Evolutionary conservation across 2,113 vertebrate species (phyloP), one percentile per base, ranked within the genome.

Genomic region (Promerops cafer): DNA sequence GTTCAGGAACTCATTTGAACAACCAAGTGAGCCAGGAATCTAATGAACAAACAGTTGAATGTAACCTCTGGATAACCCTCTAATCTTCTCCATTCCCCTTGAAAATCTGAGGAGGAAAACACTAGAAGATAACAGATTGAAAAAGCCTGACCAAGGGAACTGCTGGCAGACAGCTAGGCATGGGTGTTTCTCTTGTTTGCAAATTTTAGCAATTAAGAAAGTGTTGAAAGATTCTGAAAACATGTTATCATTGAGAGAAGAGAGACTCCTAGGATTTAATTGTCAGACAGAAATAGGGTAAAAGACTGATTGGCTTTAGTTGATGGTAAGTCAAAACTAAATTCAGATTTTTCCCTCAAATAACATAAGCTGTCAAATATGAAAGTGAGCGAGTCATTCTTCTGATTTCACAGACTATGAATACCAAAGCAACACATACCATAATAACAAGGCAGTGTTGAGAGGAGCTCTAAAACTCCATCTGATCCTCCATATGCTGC

Each of bases 141-240:
- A 94, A 95, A 56, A 71, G 56, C 60, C 84, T 8, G 16, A 71
- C 50, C 70, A 77, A 81, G 78, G 81, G 72, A 93, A 37, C 49
- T 49, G 64, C 59, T 52, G 74, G 88, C 1, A 0, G 47, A 65
- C 69, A 82, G 82, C 57, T 81, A 91, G 49, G 49, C 53, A 61
- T 61, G 69, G 81, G 53, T 81, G 68, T 87, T 92, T 70, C 44
- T 83, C 39, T 65, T 74, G 85, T 94, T 92, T 49, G 85, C 90
- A 93, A 90, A 89, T 95, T 90, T 88, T 83, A 92, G 90, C 93
- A 96, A 94, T 93, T 95, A 96, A 93, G 93, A 6, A 96, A 93
- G 90, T 90, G 94, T 94, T 96, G 95, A 94, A 97, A 88, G 91
- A 94, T 82, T 95, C 74, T 89, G 94, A 82, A 89, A 97, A 95